Conservation (phyloP, 2,113 vertebrate species). For the Bothrops jararaca region DNA sequence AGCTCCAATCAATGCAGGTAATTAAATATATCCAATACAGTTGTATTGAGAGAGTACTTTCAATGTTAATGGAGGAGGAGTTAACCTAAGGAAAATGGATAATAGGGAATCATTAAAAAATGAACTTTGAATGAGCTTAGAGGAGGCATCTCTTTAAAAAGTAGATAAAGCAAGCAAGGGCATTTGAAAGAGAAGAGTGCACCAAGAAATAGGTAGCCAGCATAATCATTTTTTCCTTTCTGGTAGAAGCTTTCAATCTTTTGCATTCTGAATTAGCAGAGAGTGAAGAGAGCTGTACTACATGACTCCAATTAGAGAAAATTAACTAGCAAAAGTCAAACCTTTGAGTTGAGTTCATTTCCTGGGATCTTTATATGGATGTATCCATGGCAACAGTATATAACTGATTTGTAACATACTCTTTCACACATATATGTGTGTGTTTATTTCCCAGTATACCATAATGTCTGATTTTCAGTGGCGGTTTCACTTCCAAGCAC, state of each 20-base stretch:
- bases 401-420: not conserved
- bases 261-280: not conserved
- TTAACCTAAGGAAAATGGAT: not conserved
- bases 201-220: not conserved
- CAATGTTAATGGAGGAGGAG: not conserved
- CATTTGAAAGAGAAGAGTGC: not conserved
- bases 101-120: not conserved
- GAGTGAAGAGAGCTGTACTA: not conserved
- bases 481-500: not conserved
- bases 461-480: not conserved
- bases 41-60: not conserved
- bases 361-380: not conserved
- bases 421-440: not conserved
- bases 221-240: not conserved
- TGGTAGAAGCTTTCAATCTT: not conserved
- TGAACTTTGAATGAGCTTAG: not conserved
- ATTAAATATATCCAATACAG: not conserved
- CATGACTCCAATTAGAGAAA: not conserved
- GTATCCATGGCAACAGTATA: not conserved
- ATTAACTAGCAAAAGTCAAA: not conserved
- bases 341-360: not conserved
- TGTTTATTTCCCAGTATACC: not conserved
- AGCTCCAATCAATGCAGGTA: not conserved
- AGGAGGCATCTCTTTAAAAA: not conserved
- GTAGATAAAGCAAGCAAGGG: not conserved